These are phyloP conservation scores for Apis florea DNA, from an alignment of 1,140 invertebrate genomes.

Conservation along the genomic window DNA sequence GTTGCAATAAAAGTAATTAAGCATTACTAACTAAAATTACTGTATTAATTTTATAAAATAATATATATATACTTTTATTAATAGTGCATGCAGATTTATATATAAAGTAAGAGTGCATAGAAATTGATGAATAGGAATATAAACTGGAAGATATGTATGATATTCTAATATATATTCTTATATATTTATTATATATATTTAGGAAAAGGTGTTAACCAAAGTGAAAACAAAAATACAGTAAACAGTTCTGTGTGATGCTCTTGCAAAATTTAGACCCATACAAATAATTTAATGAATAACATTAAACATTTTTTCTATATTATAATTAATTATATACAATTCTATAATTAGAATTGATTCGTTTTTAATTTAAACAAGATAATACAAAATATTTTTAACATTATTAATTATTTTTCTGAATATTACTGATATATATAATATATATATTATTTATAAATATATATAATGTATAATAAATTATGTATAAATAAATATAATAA, in stretches of 20 bases:
- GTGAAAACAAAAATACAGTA: constrained; percentile 33
- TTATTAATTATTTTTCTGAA: background rate
- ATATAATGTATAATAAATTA: too few relatives aligned
- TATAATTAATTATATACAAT: background rate
- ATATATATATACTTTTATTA: background rate
- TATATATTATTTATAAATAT: background rate
- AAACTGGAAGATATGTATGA: constrained; percentile 28
- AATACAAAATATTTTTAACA: background rate
- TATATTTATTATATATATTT: too few relatives aligned
- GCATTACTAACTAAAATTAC: background rate
- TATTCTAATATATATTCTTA: constrained; percentile 14
- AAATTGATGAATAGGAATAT: background rate
- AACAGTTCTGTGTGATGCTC: constrained; percentile 44
- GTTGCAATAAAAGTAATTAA: background rate
- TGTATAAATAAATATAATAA: too few relatives aligned
- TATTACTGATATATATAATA: background rate
- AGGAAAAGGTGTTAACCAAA: constrained; percentile 43
- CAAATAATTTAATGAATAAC: background rate
- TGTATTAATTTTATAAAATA: background rate
- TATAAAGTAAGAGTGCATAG: background rate
- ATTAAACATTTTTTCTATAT: background rate
- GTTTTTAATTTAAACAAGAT: background rate
- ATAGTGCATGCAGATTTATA: background rate
- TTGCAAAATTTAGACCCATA: constrained; percentile 58
- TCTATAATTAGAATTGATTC: background rate